phyloP scores from a whole-genome alignment of 2,888 invertebrate species.

The Caenorhabditis wallacei region DNA sequence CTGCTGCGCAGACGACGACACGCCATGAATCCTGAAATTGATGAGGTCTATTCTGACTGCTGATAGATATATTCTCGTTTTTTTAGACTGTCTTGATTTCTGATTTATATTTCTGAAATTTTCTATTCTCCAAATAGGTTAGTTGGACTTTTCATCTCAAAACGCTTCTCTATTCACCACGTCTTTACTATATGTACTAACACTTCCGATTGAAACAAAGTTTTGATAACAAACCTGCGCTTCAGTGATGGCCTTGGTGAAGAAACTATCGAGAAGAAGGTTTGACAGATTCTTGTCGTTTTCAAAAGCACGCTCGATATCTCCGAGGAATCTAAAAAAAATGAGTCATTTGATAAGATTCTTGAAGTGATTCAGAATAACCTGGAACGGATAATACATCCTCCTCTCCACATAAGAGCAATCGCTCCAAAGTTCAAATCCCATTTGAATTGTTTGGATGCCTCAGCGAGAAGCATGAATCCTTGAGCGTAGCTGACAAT shows the following conservation, averaged over 20 bases:
- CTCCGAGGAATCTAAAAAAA: constrained; percentile 88
- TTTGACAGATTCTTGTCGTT: constrained; percentile 92
- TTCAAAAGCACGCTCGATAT: constrained; percentile 94
- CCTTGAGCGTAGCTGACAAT: constrained; percentile 98
- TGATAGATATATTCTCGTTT: background rate
- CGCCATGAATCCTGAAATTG: constrained; percentile 88
- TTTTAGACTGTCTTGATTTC: too few species aligned
- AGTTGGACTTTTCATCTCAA: too few species aligned
- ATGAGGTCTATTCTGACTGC: constrained; percentile 4
- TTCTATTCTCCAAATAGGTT: background rate
- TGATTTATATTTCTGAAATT: background rate
- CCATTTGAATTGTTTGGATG: constrained; percentile 93
- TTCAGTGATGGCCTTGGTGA: constrained; percentile 90
- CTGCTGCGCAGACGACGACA: constrained; percentile 88
- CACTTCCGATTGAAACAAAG: background rate
- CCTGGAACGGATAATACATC: constrained; percentile 84
- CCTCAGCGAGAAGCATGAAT: constrained; percentile 85
- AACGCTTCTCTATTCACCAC: too few species aligned
- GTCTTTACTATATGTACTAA: too few species aligned
- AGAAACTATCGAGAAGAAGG: constrained; percentile 94
- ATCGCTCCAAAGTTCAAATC: constrained; percentile 97
- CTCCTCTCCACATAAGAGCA: constrained; percentile 99
- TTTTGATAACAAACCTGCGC: constrained; percentile 86
- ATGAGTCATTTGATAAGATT: constrained; percentile 71
- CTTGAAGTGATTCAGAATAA: constrained; percentile 18